Evolutionary conservation across 2,888 invertebrate species (phyloP), one percentile per base, ranked within the genome.

Genomic region (Acronicta psi): DNA sequence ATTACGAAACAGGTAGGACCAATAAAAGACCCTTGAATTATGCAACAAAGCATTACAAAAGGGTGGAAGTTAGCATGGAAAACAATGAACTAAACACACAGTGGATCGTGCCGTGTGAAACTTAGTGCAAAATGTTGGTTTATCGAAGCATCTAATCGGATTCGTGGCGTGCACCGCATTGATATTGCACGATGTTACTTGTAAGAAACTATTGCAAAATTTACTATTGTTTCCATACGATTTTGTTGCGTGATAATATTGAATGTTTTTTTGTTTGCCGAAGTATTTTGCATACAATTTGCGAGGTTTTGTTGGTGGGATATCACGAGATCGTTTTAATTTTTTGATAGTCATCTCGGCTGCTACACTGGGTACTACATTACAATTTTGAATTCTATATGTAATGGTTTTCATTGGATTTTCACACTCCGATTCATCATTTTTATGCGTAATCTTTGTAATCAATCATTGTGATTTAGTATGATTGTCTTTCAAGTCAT

Each of bases 141-240:
- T 87, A 88, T 89, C 87, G 79, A 76, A 61, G 64, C 81, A 88
- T 86, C 86, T 88, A 86, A 89, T 89, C 87, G 77, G 78, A 80
- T 81, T 80, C 83, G 69, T 80, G 69, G 76, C 71, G 67, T 78
- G 82, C 80, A 77, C 77, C 56, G 82, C 82, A 83, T 85, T 82
- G 85, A 86, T 86, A 85, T 82, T 74, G 81, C 83, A 83, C 83
- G 84, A 80, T 79, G 84, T 82, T 84, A 72, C 84, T 75, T 81
- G 81, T 80, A 81, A 82, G 81, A 81, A 83, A 84, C 64, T 55
- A 81, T 84, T 82, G 77, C 78, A 60, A 76, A 79, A 81, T 79
- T 78, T 79, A 79, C 83, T 77, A 86, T 86, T 86, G 84, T 85
- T 85, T 83, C 75, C 79, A 79, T 82, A 79, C 80, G 83, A 86